Evolutionary conservation across 2,797 vertebrate species (phyloP), one percentile per base, ranked within the genome.

Genomic region (Urocyon cinereoargenteus): DNA sequence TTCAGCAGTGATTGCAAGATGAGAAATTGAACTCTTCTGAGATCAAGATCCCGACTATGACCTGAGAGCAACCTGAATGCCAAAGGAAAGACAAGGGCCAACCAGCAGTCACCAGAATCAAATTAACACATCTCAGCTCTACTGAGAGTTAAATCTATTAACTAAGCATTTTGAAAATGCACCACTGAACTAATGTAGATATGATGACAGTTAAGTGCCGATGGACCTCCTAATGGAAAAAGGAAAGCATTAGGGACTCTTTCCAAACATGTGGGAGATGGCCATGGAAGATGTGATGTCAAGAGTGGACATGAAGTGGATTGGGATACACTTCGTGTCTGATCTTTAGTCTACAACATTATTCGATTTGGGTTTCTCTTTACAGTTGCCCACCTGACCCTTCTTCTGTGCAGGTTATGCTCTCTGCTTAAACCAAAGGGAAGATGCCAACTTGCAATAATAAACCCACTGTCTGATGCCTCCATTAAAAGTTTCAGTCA

Each of bases 81-180:
- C 12, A 19, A 88, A 51, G 12, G 72, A 49, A 78, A 28, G 14
- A 36, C 16, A 6, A 78, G 18, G 36, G 28, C 40, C 68, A 75
- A 31, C 34, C 13, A 8, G 1, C 26, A 28, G 8, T 51, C 31
- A 28, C 70, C 15, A 34, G 36, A 31, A 82, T 90, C 72, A 73
- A 90, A 70, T 40, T 2, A 81, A 45, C 36, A 28, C 45, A 31
- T 66, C 57, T 79, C n/a, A 34, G 59, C 28, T n/a, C 4, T 55
- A 34, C 0, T 5, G 14, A 87, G 53, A 18, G 24, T 19, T 57
- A n/a, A 34, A 57, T n/a, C 18, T 66, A 51, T 18, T 2, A 45
- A 92, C 24, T 13, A 22, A 79, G 7, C 11, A 49, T 62, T 96
- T 91, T 21, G 86, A 91, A 96, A 93, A 78, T 2, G 14, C 10